Percentiles rank a stretch among this genome's conserved stretches.
Evolutionary conservation across 2,113 vertebrate genomes (phyloP).

Genomic region (Sitta europaea): DNA sequence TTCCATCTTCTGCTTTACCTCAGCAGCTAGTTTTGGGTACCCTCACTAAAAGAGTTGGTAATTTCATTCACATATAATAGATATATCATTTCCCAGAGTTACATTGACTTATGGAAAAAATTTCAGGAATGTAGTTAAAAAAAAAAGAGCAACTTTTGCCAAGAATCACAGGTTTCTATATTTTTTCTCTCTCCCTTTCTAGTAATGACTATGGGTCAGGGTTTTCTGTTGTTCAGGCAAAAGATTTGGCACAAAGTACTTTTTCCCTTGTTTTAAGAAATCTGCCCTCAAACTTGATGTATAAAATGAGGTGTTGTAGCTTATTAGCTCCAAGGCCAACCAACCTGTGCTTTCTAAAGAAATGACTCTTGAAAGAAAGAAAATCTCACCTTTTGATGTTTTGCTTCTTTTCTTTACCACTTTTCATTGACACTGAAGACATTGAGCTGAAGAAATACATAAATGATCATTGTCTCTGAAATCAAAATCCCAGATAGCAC

Average conservation of each 20-base stretch:
- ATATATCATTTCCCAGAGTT: background rate
- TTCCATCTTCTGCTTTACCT: background rate
- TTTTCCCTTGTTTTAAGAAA: background rate
- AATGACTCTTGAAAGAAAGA: background rate
- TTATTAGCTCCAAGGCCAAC: background rate
- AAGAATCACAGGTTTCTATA: background rate
- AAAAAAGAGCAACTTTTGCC: background rate
- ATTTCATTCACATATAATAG: background rate
- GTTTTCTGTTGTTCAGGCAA: background rate
- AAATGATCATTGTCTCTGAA: background rate
- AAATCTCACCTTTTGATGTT: background rate
- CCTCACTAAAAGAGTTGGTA: background rate
- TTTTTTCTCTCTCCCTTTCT: background rate
- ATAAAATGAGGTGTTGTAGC: background rate
- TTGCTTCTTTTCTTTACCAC: background rate
- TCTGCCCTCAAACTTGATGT: background rate
- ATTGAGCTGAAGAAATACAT: background rate
- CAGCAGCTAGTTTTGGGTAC: background rate
- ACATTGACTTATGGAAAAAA: background rate
- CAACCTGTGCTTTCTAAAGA: background rate
- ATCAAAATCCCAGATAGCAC: background rate
- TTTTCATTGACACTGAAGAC: background rate
- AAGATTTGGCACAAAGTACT: accelerated
- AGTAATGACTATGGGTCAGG: background rate
- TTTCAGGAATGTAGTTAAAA: background rate